These are phyloP conservation scores for Varanus salvator DNA, from an alignment of 2,113 vertebrate genomes.

Conservation along the genomic window DNA sequence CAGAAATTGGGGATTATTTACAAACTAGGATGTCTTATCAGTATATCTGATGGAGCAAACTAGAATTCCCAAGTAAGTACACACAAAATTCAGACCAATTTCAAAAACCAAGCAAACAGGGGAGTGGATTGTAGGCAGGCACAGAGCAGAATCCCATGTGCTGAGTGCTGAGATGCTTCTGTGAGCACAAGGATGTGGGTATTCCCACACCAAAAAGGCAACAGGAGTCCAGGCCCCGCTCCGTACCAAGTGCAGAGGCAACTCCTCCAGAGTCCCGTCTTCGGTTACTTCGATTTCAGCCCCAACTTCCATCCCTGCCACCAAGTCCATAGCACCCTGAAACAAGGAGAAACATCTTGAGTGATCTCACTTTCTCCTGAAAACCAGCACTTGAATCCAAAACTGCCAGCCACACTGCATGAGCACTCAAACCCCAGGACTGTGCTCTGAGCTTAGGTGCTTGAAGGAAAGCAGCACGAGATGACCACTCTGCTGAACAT, in stretches of 20 bases:
- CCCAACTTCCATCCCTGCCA: conserved; percentile 41
- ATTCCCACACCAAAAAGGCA: background rate
- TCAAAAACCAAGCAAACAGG: too few relatives aligned
- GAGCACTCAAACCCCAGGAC: background rate
- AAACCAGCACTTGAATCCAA: background rate
- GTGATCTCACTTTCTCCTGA: too few relatives aligned
- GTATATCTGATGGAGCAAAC: background rate
- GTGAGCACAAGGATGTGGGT: background rate
- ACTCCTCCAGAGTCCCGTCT: conserved; percentile 20
- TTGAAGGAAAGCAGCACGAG: background rate
- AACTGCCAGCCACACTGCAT: too few relatives aligned
- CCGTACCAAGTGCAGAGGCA: conserved; percentile 42
- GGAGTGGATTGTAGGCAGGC: too few relatives aligned
- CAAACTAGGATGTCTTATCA: background rate
- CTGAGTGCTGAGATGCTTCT: background rate
- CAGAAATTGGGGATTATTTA: background rate
- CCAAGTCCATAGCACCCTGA: conserved; percentile 8
- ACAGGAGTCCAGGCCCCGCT: background rate
- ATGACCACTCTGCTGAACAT: background rate
- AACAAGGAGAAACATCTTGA: background rate
- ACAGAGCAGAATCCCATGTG: background rate
- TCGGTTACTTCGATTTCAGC: conserved; percentile 58
- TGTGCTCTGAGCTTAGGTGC: background rate
- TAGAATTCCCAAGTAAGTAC: background rate
- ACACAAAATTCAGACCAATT: background rate